Conservation (phyloP, 1,140 invertebrate species). For the Epicauta chinensis region DNA sequence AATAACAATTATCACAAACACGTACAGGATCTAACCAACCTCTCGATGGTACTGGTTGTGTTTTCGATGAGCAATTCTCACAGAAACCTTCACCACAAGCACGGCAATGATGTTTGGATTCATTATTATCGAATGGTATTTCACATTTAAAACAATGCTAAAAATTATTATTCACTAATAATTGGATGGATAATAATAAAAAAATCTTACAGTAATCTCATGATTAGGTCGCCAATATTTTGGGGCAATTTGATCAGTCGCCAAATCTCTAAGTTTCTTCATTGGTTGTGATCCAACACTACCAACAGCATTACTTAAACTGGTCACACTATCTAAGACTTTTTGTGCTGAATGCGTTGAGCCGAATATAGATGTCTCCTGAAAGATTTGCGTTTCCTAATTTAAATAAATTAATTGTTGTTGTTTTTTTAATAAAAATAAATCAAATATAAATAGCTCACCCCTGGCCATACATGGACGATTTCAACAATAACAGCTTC, state of each 20-base stretch:
- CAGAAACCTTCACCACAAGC: slow-evolving; percentile 70
- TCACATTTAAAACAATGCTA: slow-evolving; percentile 62
- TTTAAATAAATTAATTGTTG: slow-evolving; percentile 12
- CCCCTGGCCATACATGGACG: slow-evolving; percentile 74
- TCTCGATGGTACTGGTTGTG: slow-evolving; percentile 54
- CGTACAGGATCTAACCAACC: slow-evolving; percentile 59
- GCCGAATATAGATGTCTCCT: slow-evolving; percentile 34
- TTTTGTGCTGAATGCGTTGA: slow-evolving; percentile 67
- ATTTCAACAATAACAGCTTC: slow-evolving; percentile 60
- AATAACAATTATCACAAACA: slow-evolving; percentile 61
- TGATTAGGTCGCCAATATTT: slow-evolving; percentile 76
- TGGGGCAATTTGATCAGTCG: slow-evolving; percentile 72
- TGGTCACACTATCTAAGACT: slow-evolving; percentile 67
- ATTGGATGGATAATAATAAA: background rate
- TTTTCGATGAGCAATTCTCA: slow-evolving; percentile 54
- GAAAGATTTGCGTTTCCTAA: slow-evolving; percentile 36
- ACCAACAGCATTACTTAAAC: slow-evolving; percentile 62
- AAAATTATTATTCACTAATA: slow-evolving; percentile 19
- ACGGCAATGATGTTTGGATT: slow-evolving; percentile 73
- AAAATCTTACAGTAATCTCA: slow-evolving; percentile 58
- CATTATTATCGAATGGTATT: slow-evolving; percentile 45
- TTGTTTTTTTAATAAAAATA: background rate
- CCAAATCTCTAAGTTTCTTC: slow-evolving; percentile 61
- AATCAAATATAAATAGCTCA: slow-evolving; percentile 38
- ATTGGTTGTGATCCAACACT: slow-evolving; percentile 65